These are phyloP conservation scores for Ctenodactylus gundi DNA, from an alignment of 2,113 vertebrate genomes.

Conservation along the genomic window DNA sequence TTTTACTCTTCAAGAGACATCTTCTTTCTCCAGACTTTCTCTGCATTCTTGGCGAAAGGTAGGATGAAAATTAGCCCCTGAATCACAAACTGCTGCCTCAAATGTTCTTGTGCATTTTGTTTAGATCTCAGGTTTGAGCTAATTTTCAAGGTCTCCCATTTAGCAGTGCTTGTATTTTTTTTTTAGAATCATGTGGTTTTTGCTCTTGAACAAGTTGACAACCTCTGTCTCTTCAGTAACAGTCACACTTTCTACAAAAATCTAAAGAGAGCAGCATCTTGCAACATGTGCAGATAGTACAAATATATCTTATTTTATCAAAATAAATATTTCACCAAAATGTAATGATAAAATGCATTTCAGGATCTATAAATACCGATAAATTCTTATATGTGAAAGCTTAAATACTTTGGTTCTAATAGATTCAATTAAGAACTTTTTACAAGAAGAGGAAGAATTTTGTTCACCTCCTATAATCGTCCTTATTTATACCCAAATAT, in stretches of 20 bases:
- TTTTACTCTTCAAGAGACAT: neutral
- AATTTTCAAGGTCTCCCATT: neutral
- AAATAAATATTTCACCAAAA: too few relatives aligned
- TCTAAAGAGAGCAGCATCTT: neutral
- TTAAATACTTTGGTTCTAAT: neutral
- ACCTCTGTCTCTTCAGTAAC: neutral
- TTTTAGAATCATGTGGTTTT: neutral
- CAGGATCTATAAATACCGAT: neutral
- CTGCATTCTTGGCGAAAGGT: neutral
- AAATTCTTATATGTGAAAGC: neutral
- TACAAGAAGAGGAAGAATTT: neutral
- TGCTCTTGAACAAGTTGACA: neutral
- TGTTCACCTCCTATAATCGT: neutral
- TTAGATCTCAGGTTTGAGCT: slow-evolving; percentile 10
- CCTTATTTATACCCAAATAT: neutral
- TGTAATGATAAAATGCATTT: neutral
- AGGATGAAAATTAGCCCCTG: neutral
- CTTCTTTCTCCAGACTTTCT: neutral
- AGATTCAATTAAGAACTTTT: neutral
- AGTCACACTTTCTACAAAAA: neutral
- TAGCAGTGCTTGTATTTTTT: neutral
- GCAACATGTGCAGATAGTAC: neutral
- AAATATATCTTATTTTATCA: too few relatives aligned
- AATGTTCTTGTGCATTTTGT: neutral
- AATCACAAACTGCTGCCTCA: neutral